Base-by-base conservation (phyloP, 1,140 invertebrate species). In the Drosophila setifemur region DNA sequence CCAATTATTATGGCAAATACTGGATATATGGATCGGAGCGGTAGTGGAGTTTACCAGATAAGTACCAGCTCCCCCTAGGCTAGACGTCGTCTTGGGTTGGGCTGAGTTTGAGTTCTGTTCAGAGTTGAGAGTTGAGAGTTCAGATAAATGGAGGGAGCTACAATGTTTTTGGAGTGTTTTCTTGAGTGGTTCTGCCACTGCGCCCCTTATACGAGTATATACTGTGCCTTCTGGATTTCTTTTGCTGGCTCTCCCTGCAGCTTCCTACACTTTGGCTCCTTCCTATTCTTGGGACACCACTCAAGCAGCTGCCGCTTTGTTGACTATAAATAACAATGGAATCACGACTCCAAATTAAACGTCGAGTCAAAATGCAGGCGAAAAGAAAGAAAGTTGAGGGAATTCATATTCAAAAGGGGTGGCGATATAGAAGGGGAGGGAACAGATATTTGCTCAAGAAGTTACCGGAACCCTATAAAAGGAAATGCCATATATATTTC, bases 271-370 rank as follows among this genome's bases (percentile, higher is more conserved):
- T 2, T 12, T 8, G 9, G 8, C 5, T 9, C 5, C 4, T 9
- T n/a, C 14, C 19, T 49, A 2, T 1, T 18, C 14, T 16, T 37
- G 33, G 12, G 54, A n/a, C 28, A 19, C 3, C 26, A 39, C 50
- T 55, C 44, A 48, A 70, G 66, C 67, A 66, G 39, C 67, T 60
- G 73, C 45, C 76, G 67, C 77, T 81, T 73, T 83, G 78, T 86
- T 85, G 72, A 81, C 81, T 85, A 85, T 85, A 85, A 85, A 85
- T 85, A 85, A 85, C 81, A 85, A 85, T 81, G 75, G 81, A 86
- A 81, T 85, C 81, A 85, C 81, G 81, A 86, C 81, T 85, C 53
- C 75, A 85, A 85, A 86, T 85, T 86, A 76, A 81, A 81, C 77
- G 72, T 82, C 73, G 72, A 58, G 63, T 40, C 26, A 39, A 16